A percentile compares a stretch with the other conserved stretches of the same genome.
Evolutionary conservation across 2,888 invertebrate genomes (phyloP).

Genomic region (Lissonota sp.): DNA sequence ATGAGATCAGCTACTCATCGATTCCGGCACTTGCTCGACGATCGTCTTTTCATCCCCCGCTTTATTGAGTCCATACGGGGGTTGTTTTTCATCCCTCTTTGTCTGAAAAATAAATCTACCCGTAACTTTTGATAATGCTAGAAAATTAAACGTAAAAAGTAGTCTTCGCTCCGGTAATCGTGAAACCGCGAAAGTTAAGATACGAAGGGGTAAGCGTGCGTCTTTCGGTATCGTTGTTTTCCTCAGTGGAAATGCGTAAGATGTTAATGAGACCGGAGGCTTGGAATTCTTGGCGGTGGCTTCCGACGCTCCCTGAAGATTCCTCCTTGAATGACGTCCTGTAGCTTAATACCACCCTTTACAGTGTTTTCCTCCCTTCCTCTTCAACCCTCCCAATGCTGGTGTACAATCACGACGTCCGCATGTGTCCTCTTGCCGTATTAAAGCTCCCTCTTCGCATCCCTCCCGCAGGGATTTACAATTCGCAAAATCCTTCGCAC

Average conservation of each 20-base stretch:
- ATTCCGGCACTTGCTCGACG: conserved; percentile 63
- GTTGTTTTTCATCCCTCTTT: neutral
- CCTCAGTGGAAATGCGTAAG: conserved; percentile 77
- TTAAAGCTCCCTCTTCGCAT: conserved; percentile 8
- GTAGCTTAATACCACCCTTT: conserved; percentile 50
- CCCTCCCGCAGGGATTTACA: conserved; percentile 21
- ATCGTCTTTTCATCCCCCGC: conserved; percentile 36
- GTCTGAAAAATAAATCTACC: too few species aligned
- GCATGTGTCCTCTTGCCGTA: conserved; percentile 54
- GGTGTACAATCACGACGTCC: conserved; percentile 74
- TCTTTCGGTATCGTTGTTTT: conserved; percentile 15
- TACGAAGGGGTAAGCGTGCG: conserved; percentile 57
- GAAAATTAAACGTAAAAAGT: too few species aligned
- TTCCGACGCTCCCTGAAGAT: conserved; percentile 81
- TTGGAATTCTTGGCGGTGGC: conserved; percentile 82
- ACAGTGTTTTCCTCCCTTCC: conserved; percentile 29
- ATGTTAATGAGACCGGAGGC: conserved; percentile 84
- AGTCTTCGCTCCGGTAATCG: neutral
- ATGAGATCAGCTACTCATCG: conserved; percentile 65
- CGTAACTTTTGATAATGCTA: too few species aligned
- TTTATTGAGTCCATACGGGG: too few species aligned
- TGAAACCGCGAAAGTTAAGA: conserved; percentile 62
- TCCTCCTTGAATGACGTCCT: conserved; percentile 77
- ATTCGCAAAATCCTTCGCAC: conserved; percentile 12
- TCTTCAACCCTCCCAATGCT: conserved; percentile 58